Percentiles rank a stretch among this genome's conserved stretches.
phyloP scores from a whole-genome alignment of 2,888 invertebrate species.

The Graphium colonna region DNA sequence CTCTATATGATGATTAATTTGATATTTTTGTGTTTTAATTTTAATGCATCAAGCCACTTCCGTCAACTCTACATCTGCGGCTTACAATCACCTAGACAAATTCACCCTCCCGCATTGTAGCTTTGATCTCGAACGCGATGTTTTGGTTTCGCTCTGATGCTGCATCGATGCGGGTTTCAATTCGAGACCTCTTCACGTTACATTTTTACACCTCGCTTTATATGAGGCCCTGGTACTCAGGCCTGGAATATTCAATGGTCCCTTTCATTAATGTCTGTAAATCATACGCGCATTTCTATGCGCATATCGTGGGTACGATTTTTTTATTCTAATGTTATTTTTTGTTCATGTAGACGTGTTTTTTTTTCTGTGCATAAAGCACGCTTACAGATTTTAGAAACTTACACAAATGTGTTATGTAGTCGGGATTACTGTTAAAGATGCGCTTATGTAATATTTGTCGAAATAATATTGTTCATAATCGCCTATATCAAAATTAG shows the following conservation, averaged over 20 bases:
- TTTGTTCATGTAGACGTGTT: no score
- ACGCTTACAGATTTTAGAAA: no score
- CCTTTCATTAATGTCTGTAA: background rate
- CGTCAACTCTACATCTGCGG: conserved; percentile 29
- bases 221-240: conserved; percentile 23
- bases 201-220: conserved; percentile 38
- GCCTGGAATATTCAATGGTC: conserved; percentile 24
- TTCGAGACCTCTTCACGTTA: conserved; percentile 47
- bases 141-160: conserved; percentile 58
- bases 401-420: no score
- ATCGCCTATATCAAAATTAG: no score
- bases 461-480: no score
- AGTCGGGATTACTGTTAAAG: no score
- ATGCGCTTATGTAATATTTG: no score
- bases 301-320: background rate
- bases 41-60: conserved; percentile 32
- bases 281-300: conserved; percentile 1
- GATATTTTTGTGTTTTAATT: no score
- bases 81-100: conserved; percentile 62
- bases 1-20: no score
- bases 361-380: no score
- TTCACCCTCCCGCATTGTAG: conserved; percentile 70
- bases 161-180: conserved; percentile 46
- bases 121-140: conserved; percentile 69
- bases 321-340: background rate